Conservation (phyloP, 1,140 invertebrate species). For the Anastrepha ludens region DNA sequence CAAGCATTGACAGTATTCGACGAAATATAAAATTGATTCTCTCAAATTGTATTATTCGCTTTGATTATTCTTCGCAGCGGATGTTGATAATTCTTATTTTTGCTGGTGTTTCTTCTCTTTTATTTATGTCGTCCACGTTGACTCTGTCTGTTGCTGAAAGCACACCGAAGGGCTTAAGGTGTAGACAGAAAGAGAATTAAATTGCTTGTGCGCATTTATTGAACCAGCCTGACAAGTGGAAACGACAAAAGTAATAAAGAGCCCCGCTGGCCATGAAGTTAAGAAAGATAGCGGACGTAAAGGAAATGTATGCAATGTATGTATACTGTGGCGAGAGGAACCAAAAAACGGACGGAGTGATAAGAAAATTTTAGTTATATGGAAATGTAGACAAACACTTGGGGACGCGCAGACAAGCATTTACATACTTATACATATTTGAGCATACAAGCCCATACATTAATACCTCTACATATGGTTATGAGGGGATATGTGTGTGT, state of each 20-base stretch:
- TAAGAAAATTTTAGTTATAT: too few species aligned
- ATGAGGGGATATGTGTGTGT: neutral
- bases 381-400: too few species aligned
- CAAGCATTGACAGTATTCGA: too few species aligned
- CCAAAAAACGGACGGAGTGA: too few species aligned
- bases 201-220: neutral
- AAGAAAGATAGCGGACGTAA: too few species aligned
- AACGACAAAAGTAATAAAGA: neutral
- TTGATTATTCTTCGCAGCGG: neutral
- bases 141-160: neutral
- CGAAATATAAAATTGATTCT: neutral
- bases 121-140: neutral
- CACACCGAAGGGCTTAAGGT: neutral
- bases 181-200: neutral
- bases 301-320: too few species aligned
- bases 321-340: too few species aligned
- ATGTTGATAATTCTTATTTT: constrained; percentile 22
- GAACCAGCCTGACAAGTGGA: neutral
- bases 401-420: too few species aligned
- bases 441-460: neutral
- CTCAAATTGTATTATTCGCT: neutral
- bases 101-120: neutral
- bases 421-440: too few species aligned
- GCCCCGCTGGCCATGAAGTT: too few species aligned
- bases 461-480: neutral